These are phyloP conservation scores for Mungos mungo DNA, from an alignment of 2,113 vertebrate genomes.

Conservation along the genomic window DNA sequence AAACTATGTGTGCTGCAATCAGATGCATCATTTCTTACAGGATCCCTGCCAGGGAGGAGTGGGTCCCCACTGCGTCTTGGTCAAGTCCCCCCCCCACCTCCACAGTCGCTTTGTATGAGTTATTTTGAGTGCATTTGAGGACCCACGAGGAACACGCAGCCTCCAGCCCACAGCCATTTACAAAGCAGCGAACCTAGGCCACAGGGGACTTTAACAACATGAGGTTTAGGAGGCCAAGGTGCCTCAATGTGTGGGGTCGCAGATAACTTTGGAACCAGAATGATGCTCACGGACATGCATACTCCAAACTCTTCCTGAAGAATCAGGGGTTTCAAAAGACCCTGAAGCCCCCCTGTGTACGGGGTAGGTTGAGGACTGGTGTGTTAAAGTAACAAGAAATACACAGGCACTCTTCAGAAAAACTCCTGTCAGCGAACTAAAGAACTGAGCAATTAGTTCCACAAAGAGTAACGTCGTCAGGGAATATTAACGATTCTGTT, in stretches of 20 bases:
- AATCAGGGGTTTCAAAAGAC: background rate
- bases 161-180: background rate
- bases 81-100: background rate
- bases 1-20: background rate
- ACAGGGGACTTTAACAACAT: background rate
- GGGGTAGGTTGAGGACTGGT: background rate
- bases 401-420: background rate
- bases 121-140: background rate
- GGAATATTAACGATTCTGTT: constrained; percentile 1
- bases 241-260: background rate
- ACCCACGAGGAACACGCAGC: background rate
- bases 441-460: constrained; percentile 26
- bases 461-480: background rate
- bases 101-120: background rate
- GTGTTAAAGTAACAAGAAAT: constrained; percentile 5
- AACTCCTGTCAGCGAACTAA: background rate
- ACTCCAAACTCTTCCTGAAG: background rate
- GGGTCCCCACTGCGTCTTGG: background rate
- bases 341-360: too few relatives aligned
- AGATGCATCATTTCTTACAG: background rate
- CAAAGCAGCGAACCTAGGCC: background rate
- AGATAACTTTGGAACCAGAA: background rate
- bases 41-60: background rate
- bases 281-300: background rate
- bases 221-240: background rate